Conservation (phyloP, 2,113 vertebrate genomes). For the Pholis gunnellus region DNA sequence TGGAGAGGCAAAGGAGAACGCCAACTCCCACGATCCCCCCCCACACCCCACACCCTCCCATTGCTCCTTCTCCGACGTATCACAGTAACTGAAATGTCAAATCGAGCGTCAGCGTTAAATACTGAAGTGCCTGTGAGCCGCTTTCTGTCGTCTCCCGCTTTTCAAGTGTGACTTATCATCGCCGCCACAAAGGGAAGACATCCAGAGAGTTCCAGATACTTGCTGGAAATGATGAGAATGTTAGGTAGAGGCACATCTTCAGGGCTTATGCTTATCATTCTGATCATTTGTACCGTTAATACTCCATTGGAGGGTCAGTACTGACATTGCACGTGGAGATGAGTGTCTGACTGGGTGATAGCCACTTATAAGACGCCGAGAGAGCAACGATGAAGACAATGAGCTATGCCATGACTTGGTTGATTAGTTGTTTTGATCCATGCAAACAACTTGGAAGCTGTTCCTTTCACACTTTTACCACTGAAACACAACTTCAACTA, state of each 20-base stretch:
- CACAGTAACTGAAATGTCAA: conserved; percentile 70
- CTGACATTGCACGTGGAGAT: neutral
- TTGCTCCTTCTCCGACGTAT: conserved; percentile 38
- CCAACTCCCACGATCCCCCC: neutral
- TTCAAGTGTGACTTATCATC: conserved; percentile 55
- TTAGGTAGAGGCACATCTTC: neutral
- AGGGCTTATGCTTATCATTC: neutral
- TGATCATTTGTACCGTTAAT: neutral
- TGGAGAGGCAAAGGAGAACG: conserved; percentile 44
- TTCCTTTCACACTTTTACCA: neutral
- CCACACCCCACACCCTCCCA: neutral
- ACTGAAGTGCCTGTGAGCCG: conserved; percentile 56
- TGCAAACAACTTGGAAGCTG: neutral
- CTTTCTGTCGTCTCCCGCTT: conserved; percentile 54
- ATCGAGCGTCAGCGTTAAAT: conserved; percentile 50
- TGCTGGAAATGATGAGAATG: conserved; percentile 20
- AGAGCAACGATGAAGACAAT: neutral
- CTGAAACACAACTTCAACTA: neutral
- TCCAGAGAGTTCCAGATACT: conserved; percentile 31
- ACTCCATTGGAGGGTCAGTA: neutral
- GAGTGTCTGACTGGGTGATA: neutral
- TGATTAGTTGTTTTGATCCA: neutral
- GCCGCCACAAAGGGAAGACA: conserved; percentile 24
- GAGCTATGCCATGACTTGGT: neutral
- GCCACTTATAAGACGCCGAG: neutral